These are phyloP conservation scores for Psilanteris sp. DNA, from an alignment of 1,140 invertebrate species.

Conservation along the genomic window DNA sequence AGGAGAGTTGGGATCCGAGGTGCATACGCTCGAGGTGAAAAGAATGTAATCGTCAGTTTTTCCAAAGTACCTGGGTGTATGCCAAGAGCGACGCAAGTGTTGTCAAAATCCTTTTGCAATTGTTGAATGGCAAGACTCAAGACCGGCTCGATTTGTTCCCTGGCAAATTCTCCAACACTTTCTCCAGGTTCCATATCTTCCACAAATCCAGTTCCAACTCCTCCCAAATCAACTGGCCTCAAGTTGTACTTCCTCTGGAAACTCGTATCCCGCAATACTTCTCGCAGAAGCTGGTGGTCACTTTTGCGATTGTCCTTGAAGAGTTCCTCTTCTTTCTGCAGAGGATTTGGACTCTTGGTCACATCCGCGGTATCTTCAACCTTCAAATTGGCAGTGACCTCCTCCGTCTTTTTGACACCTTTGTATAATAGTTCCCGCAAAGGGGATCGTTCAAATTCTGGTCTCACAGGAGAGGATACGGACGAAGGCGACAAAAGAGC, in stretches of 20 bases:
- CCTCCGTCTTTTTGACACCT: constrained; percentile 55
- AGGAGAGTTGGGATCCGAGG: too few species aligned
- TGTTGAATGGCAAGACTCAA: constrained; percentile 92
- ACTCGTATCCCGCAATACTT: constrained; percentile 89
- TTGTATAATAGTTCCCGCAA: constrained; percentile 72
- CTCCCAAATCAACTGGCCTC: constrained; percentile 85
- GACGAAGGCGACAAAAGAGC: constrained; percentile 33
- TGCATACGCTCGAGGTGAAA: too few species aligned
- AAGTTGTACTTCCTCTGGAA: constrained; percentile 91
- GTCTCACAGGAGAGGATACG: constrained; percentile 54
- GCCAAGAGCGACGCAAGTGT: constrained; percentile 89
- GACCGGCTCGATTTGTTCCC: constrained; percentile 90
- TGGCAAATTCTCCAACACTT: constrained; percentile 82
- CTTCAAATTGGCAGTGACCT: constrained; percentile 10
- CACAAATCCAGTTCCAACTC: constrained; percentile 81
- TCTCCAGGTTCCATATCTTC: constrained; percentile 77
- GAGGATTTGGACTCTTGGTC: constrained; percentile 52
- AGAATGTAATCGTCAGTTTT: too few species aligned
- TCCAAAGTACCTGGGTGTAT: constrained; percentile 91
- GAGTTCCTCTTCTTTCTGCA: constrained; percentile 69
- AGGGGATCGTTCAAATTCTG: constrained; percentile 68
- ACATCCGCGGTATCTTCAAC: constrained; percentile 39
- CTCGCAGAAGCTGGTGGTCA: constrained; percentile 88
- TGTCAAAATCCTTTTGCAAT: constrained; percentile 90
- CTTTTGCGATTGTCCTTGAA: constrained; percentile 71